A percentile compares a stretch with the other conserved stretches of the same genome.
Evolutionary conservation across 2,113 vertebrate species (phyloP).

Genomic region (Tachycineta bicolor): DNA sequence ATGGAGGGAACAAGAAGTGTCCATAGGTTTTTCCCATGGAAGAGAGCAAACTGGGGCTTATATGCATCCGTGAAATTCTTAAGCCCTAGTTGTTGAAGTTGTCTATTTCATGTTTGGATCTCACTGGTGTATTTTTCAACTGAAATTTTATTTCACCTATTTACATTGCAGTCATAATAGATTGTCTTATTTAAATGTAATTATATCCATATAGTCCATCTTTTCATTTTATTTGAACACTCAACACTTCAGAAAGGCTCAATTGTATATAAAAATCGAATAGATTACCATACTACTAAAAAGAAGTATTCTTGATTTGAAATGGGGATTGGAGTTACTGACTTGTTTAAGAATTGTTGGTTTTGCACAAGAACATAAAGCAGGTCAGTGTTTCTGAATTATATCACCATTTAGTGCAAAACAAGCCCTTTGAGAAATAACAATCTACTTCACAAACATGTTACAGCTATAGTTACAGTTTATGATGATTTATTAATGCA

Average conservation of each 20-base stretch:
- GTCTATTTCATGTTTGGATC: neutral
- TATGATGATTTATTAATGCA: slow-evolving; percentile 53
- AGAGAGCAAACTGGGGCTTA: neutral
- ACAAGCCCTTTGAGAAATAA: neutral
- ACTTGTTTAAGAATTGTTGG: neutral
- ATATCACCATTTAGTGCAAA: neutral
- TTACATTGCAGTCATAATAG: neutral
- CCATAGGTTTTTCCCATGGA: neutral
- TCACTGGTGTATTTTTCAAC: neutral
- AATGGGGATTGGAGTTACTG: neutral
- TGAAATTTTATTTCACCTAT: neutral
- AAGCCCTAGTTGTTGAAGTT: neutral
- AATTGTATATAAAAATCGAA: neutral
- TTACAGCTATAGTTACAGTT: neutral
- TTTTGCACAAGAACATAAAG: neutral
- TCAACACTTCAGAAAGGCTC: neutral
- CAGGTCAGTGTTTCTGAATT: neutral
- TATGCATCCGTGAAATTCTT: neutral
- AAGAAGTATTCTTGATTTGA: neutral
- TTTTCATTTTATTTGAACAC: neutral
- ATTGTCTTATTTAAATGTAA: neutral
- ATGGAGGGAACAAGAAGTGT: neutral
- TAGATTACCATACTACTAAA: neutral
- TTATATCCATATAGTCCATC: neutral
- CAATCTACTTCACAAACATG: neutral